Evolutionary conservation across 2,797 vertebrate genomes (phyloP).

Genomic region (Distichodus sexfasciatus): DNA sequence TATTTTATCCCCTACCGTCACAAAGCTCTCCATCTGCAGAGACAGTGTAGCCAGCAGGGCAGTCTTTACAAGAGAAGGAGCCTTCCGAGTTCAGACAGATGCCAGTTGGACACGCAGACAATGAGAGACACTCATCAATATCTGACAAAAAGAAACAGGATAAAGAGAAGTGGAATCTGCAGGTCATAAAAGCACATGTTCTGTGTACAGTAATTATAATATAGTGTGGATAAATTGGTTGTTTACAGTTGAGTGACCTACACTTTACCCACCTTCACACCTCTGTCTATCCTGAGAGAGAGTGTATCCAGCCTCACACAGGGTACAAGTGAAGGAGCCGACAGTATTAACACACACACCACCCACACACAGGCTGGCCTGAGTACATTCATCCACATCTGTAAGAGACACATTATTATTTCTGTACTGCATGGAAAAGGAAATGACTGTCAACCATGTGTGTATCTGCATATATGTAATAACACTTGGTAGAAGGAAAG

Average conservation of each 20-base stretch:
- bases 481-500: no score
- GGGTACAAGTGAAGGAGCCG: conserved; percentile 85
- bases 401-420: conserved; percentile 59
- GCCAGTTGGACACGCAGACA: conserved; percentile 66
- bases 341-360: conserved; percentile 79
- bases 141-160: conserved; percentile 66
- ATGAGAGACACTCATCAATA: conserved; percentile 73
- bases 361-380: conserved; percentile 65
- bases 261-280: conserved; percentile 80
- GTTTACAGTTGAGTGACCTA: neutral
- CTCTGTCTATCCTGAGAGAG: conserved; percentile 84
- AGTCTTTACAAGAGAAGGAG: conserved; percentile 69
- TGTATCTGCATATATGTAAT: no score
- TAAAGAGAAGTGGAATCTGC: conserved; percentile 66
- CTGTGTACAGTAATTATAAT: neutral
- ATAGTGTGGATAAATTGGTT: neutral
- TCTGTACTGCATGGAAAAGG: conserved; percentile 61
- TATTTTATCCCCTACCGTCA: conserved; percentile 63
- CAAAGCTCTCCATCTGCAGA: conserved; percentile 73
- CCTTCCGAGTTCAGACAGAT: conserved; percentile 74
- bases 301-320: conserved; percentile 83
- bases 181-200: neutral
- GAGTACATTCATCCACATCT: conserved; percentile 87
- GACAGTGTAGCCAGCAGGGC: conserved; percentile 69
- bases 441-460: no score